Percentiles rank a stretch among this genome's conserved stretches.
Evolutionary conservation across 2,113 vertebrate species (phyloP).

Genomic region (Heterochromis multidens): DNA sequence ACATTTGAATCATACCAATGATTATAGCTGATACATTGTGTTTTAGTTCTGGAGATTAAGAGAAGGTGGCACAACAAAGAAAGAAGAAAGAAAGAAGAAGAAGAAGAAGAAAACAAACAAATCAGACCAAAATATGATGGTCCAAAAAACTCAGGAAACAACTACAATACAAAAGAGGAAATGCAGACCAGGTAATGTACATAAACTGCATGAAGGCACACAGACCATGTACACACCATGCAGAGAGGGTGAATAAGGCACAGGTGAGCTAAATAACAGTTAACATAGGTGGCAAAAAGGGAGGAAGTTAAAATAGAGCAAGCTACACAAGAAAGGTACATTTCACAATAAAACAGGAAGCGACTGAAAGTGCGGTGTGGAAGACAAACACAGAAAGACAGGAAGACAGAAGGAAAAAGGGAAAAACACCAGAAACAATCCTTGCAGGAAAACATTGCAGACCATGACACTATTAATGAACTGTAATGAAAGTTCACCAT

Average conservation of each 20-base stretch:
- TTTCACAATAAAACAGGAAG: not conserved
- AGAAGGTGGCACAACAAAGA: too few relatives aligned
- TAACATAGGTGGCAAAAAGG: not conserved
- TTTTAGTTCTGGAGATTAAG: not conserved
- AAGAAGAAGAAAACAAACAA: too few relatives aligned
- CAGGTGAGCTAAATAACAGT: not conserved
- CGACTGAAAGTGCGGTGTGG: not conserved
- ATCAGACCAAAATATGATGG: not conserved
- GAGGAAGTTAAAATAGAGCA: not conserved
- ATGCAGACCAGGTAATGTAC: not conserved
- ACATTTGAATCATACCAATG: not conserved
- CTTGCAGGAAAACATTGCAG: too few relatives aligned
- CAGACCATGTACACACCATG: not conserved
- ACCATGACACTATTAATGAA: too few relatives aligned
- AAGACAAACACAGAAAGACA: not conserved
- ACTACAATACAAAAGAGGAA: not conserved
- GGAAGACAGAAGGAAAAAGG: too few relatives aligned
- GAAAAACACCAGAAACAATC: too few relatives aligned
- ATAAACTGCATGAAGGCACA: too few relatives aligned
- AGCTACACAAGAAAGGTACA: not conserved
- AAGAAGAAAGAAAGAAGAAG: too few relatives aligned
- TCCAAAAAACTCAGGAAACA: not conserved
- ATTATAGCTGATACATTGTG: not conserved
- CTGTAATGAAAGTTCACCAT: too few relatives aligned
- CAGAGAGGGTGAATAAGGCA: not conserved